Base-by-base conservation (phyloP, 2,797 vertebrate species). In the Gymnocypris eckloni region DNA sequence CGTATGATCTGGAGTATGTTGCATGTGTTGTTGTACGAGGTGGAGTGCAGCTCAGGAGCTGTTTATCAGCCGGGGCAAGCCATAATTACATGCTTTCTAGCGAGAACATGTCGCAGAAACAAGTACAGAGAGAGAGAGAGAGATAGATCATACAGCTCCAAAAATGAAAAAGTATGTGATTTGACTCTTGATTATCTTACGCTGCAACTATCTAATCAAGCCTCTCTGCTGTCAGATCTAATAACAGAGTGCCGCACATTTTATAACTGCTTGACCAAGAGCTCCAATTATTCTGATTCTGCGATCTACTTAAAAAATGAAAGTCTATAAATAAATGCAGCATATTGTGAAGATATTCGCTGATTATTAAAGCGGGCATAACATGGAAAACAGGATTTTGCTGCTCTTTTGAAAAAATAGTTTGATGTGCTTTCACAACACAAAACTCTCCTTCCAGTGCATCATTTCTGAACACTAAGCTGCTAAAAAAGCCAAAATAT, bases 1-100 rank as follows among this genome's bases (percentile, higher is more conserved):
- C 81, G 83, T 87, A 89, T 88, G 87, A 88, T 86, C 85, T 88
- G 59, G 81, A 91, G 86, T 89, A 89, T 88, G 89, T 88, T 84
- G 87, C 80, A 81, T 84, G 88, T 86, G 80, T 86, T 89, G 88
- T 87, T 86, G 86, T 83, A 70, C 66, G 71, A 89, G 87, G 87
- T 87, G 86, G 88, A 91, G 89, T 81, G 88, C 73, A 70, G 83
- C 84, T 85, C 73, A 82, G 66, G 80, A 88, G 86, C 88, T 86
- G 88, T 89, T 90, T 91, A 92, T 90, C 87, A 88, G 87, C 83
- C 75, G 73, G 88, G 80, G 84, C 82, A 90, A 86, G 87, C 82
- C 45, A 70, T 88, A 88, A 90, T 91, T 87, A 87, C 48, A 81
- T 80, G 84, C 77, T 82, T 88, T 72, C 77, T 45, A 87, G 82